Percentiles rank a stretch among this genome's conserved stretches.
Evolutionary conservation across 2,797 vertebrate species (phyloP).

Genomic region (Psittacula derbiana): DNA sequence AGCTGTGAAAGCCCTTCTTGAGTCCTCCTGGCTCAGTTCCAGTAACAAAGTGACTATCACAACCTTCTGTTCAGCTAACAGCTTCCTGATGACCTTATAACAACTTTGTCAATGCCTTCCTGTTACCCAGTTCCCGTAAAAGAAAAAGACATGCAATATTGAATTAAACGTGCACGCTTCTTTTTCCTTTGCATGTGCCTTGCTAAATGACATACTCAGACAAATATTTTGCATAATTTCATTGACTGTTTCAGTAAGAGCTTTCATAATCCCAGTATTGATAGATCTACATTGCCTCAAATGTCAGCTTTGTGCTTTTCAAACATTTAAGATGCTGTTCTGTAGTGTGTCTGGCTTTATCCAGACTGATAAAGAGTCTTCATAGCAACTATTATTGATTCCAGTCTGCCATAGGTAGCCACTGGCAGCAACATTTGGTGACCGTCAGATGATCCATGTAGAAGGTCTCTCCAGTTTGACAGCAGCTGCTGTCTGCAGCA

Average conservation of each 20-base stretch:
- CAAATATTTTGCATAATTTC: not conserved
- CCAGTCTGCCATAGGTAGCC: not conserved
- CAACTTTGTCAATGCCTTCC: not conserved
- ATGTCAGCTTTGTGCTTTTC: not conserved
- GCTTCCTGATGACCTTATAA: not conserved
- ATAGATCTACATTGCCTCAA: not conserved
- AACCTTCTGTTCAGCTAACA: not conserved
- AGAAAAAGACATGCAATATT: not conserved
- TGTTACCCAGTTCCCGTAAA: not conserved
- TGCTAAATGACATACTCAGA: not conserved
- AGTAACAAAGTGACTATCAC: not conserved
- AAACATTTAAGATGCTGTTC: not conserved
- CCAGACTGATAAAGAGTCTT: constrained; percentile 7
- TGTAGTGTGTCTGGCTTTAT: not conserved
- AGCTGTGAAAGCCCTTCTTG: not conserved
- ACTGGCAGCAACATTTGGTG: not conserved
- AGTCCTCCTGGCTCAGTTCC: not conserved
- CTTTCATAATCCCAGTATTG: not conserved
- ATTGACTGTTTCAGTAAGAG: not conserved
- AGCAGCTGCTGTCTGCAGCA: not conserved
- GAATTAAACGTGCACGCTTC: not conserved
- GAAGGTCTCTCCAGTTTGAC: not conserved
- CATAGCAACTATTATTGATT: not conserved
- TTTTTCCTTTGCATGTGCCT: not conserved
- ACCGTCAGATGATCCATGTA: not conserved